Evolutionary conservation across 2,888 invertebrate genomes (phyloP).

Genomic region (Lacanobia wlatinum): DNA sequence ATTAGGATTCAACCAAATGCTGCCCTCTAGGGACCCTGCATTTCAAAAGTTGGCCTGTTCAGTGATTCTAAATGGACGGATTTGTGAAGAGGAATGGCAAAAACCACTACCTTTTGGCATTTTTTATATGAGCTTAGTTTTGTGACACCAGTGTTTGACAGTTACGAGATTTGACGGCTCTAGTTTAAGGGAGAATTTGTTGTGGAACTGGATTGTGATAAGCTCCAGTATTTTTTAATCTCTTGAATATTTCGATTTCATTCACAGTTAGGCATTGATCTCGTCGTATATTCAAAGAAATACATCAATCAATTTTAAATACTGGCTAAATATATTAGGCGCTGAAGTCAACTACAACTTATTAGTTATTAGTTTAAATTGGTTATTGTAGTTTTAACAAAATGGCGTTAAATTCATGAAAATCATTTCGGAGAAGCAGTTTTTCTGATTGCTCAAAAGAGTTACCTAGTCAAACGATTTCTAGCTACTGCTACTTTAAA

Average conservation of each 20-base stretch:
- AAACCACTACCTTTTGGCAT: no score
- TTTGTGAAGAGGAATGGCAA: not conserved
- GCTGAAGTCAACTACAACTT: not conserved
- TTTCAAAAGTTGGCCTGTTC: not conserved
- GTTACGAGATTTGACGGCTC: not conserved
- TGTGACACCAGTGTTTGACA: not conserved
- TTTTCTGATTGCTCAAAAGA: not conserved
- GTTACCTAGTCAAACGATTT: not conserved
- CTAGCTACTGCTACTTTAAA: not conserved
- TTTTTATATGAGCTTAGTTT: not conserved
- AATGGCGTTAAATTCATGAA: conserved; percentile 6
- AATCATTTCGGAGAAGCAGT: not conserved
- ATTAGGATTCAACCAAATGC: not conserved
- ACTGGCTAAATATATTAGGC: not conserved
- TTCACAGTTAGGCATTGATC: not conserved
- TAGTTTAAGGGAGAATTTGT: not conserved
- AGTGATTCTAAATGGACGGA: not conserved
- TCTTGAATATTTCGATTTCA: not conserved
- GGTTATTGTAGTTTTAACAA: conserved; percentile 23
- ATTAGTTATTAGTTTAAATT: conserved; percentile 8
- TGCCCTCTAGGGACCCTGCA: not conserved
- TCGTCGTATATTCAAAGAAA: not conserved
- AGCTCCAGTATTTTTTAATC: not conserved
- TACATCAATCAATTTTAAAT: not conserved
- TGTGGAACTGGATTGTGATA: not conserved